Percentiles rank a stretch among this genome's conserved stretches.
phyloP scores from a whole-genome alignment of 2,888 invertebrate genomes.

The Eupithecia inturbata region DNA sequence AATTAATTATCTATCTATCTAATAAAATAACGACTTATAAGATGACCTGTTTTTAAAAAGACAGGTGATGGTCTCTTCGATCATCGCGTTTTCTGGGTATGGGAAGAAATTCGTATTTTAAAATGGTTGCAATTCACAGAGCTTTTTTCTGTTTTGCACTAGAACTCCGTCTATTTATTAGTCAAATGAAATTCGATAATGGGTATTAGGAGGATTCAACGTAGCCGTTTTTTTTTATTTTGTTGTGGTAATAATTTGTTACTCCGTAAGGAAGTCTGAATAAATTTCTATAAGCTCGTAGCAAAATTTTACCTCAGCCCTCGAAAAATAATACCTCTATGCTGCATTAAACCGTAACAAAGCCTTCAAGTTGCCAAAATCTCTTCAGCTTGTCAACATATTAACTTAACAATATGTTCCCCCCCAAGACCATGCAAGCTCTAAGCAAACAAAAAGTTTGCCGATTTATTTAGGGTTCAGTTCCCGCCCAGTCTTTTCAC shows the following conservation, averaged over 20 bases:
- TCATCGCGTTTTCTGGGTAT: no score
- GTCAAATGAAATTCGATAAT: background rate
- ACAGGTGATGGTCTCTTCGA: no score
- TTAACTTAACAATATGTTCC: constrained; percentile 2
- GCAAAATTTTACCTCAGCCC: background rate
- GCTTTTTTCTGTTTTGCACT: background rate
- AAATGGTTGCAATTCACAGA: no score
- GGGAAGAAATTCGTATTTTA: no score
- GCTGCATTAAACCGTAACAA: background rate
- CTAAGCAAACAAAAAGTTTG: constrained; percentile 4
- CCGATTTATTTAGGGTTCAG: constrained; percentile 2
- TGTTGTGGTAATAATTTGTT: background rate
- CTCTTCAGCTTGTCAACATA: constrained; percentile 3
- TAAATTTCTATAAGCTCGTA: background rate
- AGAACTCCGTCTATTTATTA: background rate
- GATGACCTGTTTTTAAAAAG: no score
- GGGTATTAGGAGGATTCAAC: background rate
- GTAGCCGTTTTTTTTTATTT: background rate
- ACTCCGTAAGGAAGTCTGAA: background rate
- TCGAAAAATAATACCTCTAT: background rate
- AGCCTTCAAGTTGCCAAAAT: background rate
- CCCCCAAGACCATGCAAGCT: background rate
- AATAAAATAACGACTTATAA: no score
- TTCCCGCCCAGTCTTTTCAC: constrained; percentile 3
- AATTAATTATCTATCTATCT: no score